Evolutionary conservation across 1,140 invertebrate genomes (phyloP).

Genomic region (Diachasmimorpha longicaudata): DNA sequence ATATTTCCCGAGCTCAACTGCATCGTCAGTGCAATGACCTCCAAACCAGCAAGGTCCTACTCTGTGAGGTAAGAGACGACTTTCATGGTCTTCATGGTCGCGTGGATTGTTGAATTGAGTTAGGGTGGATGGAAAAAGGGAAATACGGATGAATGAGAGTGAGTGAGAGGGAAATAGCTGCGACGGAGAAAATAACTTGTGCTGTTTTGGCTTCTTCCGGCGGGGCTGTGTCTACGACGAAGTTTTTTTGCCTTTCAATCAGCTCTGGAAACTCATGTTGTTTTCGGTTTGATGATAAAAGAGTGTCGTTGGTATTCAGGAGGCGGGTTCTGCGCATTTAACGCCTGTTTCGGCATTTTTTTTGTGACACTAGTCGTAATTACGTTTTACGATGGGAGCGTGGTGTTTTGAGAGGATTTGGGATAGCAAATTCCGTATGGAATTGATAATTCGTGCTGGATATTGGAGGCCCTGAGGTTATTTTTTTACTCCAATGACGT

Average conservation of each 20-base stretch:
- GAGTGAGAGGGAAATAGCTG: neutral
- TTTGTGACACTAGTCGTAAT: too few species aligned
- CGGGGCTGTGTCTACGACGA: neutral
- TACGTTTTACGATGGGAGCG: too few species aligned
- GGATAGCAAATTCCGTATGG: too few species aligned
- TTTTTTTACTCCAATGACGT: too few species aligned
- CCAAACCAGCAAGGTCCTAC: conserved; percentile 58
- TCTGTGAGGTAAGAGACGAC: conserved; percentile 51
- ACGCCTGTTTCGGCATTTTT: neutral
- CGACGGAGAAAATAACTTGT: neutral
- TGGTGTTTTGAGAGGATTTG: too few species aligned
- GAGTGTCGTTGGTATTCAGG: neutral
- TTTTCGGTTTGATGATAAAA: neutral
- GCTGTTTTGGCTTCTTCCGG: neutral
- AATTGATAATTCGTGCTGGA: too few species aligned
- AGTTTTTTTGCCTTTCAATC: neutral
- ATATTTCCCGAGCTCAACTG: conserved; percentile 42
- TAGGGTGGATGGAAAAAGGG: neutral
- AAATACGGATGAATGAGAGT: neutral
- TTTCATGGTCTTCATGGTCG: conserved; percentile 12
- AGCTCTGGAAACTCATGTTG: neutral
- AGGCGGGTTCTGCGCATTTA: neutral
- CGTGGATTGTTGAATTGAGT: neutral
- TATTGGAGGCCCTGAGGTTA: too few species aligned
- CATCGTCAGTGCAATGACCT: conserved; percentile 57